Conservation (phyloP, 64 coral and sea anemone genomes). For the Trachythela sp. region DNA sequence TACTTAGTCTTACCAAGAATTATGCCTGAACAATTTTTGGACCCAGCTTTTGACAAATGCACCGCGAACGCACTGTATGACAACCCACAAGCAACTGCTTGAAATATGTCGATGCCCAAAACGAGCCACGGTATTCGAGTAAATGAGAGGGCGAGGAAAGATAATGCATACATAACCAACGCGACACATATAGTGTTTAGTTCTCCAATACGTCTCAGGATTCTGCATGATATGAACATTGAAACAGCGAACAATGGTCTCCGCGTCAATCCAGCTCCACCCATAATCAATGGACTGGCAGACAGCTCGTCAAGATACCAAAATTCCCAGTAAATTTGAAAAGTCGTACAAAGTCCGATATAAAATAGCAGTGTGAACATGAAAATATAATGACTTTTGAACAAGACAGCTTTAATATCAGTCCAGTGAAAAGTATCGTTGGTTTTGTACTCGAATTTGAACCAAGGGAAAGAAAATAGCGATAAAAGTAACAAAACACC, state of each 20-base stretch:
- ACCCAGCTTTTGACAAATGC: background rate
- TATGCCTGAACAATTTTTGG: background rate
- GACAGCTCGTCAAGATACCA: background rate
- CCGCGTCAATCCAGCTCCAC: background rate
- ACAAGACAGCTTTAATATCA: background rate
- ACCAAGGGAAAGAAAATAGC: background rate
- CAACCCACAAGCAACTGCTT: background rate
- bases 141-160: background rate
- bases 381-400: conserved; percentile 4
- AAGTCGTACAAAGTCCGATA: background rate
- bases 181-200: background rate
- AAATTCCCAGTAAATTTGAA: background rate
- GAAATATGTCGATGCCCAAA: background rate
- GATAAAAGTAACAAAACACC: background rate
- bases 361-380: background rate
- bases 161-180: background rate
- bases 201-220: background rate
- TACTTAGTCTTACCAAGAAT: background rate
- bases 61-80: background rate
- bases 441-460: background rate
- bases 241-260: background rate
- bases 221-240: background rate
- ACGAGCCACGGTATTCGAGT: background rate
- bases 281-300: background rate
- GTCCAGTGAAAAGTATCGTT: background rate